These are phyloP conservation scores for Drosophila albomicans DNA, from an alignment of 1,140 invertebrate species.

Conservation along the genomic window DNA sequence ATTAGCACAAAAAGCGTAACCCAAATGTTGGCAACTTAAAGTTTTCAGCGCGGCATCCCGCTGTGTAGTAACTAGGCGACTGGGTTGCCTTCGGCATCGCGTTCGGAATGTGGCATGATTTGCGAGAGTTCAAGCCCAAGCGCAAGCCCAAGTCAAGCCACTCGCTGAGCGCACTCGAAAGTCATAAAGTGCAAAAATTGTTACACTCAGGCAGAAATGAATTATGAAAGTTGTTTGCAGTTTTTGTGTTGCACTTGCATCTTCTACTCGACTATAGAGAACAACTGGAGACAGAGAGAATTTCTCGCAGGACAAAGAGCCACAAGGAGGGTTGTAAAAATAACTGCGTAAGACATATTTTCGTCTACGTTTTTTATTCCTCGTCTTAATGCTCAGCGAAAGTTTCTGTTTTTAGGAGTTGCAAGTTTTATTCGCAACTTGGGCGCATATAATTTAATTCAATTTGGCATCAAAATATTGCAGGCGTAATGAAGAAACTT, in stretches of 20 bases:
- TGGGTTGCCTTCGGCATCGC: conserved; percentile 17
- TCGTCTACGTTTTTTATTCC: conserved; percentile 16
- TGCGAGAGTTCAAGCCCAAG: conserved; percentile 32
- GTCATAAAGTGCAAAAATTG: conserved; percentile 82
- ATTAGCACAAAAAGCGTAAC: conserved; percentile 69
- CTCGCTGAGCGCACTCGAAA: conserved; percentile 74
- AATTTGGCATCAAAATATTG: conserved; percentile 69
- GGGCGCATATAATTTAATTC: conserved; percentile 73
- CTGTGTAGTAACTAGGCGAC: conserved; percentile 14
- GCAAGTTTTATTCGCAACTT: conserved; percentile 56
- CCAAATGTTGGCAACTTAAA: conserved; percentile 73
- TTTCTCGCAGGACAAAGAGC: conserved; percentile 4
- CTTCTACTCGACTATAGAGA: conserved; percentile 15
- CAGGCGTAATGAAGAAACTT: conserved; percentile 38
- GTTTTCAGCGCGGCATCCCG: conserved; percentile 46
- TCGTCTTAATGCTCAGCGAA: conserved; percentile 33
- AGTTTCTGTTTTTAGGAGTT: conserved; percentile 52
- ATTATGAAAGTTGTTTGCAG: conserved; percentile 77
- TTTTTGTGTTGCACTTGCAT: conserved; percentile 61
- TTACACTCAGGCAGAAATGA: conserved; percentile 82
- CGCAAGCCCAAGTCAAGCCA: conserved; percentile 33
- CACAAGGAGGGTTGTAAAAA: neutral
- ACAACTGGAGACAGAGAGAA: conserved; percentile 12
- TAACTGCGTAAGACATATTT: conserved; percentile 49
- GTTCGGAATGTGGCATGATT: conserved; percentile 69